These are phyloP conservation scores for Chondrosia reniformis DNA, from an alignment of 37 sponge, comb jelly and placozoan genomes.

Conservation along the genomic window DNA sequence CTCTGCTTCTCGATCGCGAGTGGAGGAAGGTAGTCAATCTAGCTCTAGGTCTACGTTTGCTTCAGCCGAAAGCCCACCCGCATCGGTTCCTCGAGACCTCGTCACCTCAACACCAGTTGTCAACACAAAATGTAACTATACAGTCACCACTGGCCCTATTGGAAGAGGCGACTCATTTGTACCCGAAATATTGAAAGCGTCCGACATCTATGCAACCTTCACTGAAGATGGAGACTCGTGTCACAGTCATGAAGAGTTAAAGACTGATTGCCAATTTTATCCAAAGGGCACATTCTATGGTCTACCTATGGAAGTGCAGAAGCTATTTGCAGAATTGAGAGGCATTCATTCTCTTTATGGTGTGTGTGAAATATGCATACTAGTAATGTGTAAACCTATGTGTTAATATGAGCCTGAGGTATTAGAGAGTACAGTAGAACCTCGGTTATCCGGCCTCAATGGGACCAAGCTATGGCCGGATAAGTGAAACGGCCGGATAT, in stretches of 20 bases:
- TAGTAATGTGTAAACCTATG: not conserved
- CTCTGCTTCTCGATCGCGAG: not conserved
- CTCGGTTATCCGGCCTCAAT: too few relatives aligned
- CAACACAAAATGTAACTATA: too few relatives aligned
- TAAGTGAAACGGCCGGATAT: too few relatives aligned
- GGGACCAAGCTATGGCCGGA: too few relatives aligned
- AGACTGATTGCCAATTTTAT: not conserved
- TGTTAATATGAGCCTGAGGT: not conserved
- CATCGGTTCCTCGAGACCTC: not conserved
- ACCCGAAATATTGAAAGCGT: not conserved
- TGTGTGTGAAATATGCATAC: constrained; percentile 6
- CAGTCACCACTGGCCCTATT: not conserved
- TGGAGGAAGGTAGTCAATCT: not conserved
- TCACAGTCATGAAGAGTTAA: not conserved
- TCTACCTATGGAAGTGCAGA: constrained; percentile 56
- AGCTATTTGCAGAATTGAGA: constrained; percentile 35
- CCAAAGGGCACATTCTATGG: constrained; percentile 61
- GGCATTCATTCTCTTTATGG: constrained; percentile 73
- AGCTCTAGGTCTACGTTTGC: too few relatives aligned
- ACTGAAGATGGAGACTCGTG: not conserved
- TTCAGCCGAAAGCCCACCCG: not conserved
- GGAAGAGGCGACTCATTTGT: not conserved
- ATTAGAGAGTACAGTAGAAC: too few relatives aligned
- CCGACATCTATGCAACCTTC: not conserved
- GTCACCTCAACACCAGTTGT: not conserved